Conservation (phyloP, 2,113 vertebrate species). For the Echinops telfairi region DNA sequence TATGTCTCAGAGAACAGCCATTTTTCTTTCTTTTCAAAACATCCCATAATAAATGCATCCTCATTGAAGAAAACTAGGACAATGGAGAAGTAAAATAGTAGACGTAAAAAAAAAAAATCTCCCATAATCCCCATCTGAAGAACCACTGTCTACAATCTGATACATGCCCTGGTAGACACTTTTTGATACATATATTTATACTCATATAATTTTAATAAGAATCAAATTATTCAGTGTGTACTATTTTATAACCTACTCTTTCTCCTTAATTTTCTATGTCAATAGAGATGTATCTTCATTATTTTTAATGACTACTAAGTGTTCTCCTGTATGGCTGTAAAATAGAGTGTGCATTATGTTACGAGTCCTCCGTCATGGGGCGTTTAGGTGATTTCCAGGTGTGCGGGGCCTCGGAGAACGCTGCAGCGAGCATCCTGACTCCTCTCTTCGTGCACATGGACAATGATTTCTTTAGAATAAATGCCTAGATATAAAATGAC, state of each 20-base stretch:
- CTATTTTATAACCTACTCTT: conserved; percentile 78
- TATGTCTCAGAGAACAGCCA: background rate
- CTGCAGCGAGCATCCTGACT: background rate
- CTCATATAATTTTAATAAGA: conserved; percentile 79
- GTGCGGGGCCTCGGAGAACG: background rate
- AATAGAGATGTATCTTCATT: conserved; percentile 76
- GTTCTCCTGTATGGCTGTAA: conserved; percentile 40
- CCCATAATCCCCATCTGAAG: conserved; percentile 34
- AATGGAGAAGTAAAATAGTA: conserved; percentile 38
- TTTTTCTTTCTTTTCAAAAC: conserved; percentile 52
- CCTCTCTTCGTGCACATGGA: background rate
- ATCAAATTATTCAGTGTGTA: conserved; percentile 80
- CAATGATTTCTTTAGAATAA: conserved; percentile 35
- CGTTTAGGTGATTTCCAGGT: conserved; percentile 7
- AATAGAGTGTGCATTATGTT: background rate
- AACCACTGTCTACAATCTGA: conserved; percentile 68
- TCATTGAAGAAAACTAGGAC: conserved; percentile 63
- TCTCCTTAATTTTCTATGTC: conserved; percentile 76
- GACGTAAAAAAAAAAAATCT: conserved; percentile 36
- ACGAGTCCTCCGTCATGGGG: background rate
- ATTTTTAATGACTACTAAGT: conserved; percentile 71
- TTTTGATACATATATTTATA: conserved; percentile 77
- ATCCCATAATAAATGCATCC: background rate
- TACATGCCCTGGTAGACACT: conserved; percentile 66
- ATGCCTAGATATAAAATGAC: conserved; percentile 19